Conservation (phyloP, 2,113 vertebrate species). For the Tinamus guttatus region DNA sequence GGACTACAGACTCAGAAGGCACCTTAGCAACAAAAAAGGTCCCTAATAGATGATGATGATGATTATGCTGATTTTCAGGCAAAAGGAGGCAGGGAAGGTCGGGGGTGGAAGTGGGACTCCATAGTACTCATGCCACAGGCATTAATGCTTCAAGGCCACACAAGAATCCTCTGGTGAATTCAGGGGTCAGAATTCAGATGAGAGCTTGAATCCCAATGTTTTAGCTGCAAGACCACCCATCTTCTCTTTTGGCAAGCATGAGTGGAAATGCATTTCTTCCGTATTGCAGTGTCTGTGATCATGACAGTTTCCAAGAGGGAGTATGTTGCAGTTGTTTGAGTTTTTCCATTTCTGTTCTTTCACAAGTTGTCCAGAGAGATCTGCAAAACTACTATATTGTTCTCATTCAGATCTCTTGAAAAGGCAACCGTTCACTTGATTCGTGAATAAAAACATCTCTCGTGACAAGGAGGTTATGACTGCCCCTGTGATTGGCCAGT, state of each 20-base stretch:
- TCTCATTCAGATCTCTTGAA: background rate
- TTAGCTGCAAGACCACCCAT: background rate
- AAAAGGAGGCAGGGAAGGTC: background rate
- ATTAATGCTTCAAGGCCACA: background rate
- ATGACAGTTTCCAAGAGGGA: background rate
- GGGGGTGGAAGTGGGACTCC: background rate
- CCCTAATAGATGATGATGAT: background rate
- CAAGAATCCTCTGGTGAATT: background rate
- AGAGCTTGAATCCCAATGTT: background rate
- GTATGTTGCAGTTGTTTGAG: background rate
- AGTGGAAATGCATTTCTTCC: slow-evolving; percentile 11
- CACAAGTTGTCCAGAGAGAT: background rate
- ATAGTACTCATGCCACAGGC: background rate
- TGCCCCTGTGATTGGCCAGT: background rate
- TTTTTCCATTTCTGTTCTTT: slow-evolving; percentile 52
- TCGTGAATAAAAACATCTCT: background rate
- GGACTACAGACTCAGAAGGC: accelerated
- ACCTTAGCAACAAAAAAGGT: background rate
- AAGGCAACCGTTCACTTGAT: background rate
- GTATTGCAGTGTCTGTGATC: background rate
- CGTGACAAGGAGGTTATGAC: background rate
- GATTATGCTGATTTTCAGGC: background rate
- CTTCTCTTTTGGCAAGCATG: background rate
- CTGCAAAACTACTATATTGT: background rate
- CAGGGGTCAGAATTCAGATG: background rate